Base-by-base conservation (phyloP, 2,888 invertebrate genomes). In the Meiosimyza platycephala region DNA sequence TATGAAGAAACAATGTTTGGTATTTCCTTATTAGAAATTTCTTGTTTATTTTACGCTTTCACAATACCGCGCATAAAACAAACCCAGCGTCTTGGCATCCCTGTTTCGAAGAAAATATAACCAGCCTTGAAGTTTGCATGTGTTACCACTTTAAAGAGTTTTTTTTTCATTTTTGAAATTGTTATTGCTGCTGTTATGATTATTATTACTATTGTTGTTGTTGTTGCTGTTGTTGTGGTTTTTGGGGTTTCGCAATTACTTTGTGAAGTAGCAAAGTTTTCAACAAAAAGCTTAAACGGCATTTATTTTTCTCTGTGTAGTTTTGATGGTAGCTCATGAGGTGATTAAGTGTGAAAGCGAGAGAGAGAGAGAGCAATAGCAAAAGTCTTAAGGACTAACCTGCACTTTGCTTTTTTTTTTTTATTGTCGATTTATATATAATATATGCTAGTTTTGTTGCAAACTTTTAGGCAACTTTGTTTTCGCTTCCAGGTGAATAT, bases 181-280 rank as follows among this genome's bases (percentile, higher is more conserved):
- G 22, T 55, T 60, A 18, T 72, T 76, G 70, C 57, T 64, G 74
- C 71, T 74, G 55, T 71, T 74, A 65, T 76, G 60, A 72, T 76
- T 71, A 72, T 69, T 76, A 68, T 73, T 73, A 59, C 67, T 67
- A 72, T 69, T 76, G 71, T 73, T 73, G 63, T 70, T 67, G 28
- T 47, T 73, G 59, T 69, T 76, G 59, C 3, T 57, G 16, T 59
- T 54, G 64, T 15, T 47, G 13, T 11, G 50, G 50, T 71, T 69
- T 67, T 54, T 54, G 66, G 28, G 52, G 16, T 33, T 28, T 54
- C 22, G 57, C 67, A 54, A 67, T 67, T 40, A 54, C 67, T 40
- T 55, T 33, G 33, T n/a, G 28, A 54, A 55, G 52, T 67, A 18
- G 50, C 64, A 64, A 40, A 50, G 64, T 64, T 64, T 48, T 51